phyloP scores from a whole-genome alignment of 2,888 invertebrate genomes.

The Caenorhabditis sp. region DNA sequence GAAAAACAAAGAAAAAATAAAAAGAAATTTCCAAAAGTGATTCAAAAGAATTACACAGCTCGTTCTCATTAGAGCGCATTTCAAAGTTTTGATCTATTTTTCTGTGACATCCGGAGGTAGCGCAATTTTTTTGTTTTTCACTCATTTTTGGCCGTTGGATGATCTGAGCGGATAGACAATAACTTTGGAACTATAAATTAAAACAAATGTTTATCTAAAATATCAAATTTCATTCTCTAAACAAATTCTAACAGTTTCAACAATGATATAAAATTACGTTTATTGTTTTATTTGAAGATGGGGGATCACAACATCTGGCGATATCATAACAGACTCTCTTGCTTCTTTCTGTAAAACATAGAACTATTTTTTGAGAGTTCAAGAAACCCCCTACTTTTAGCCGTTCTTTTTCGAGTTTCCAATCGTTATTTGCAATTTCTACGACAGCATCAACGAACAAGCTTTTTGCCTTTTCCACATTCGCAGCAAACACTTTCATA shows the following conservation, averaged over 20 bases:
- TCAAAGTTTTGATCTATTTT: too few species aligned
- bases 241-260: background rate
- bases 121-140: too few species aligned
- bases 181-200: too few species aligned
- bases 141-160: too few species aligned
- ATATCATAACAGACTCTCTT: constrained; percentile 52
- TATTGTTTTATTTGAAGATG: constrained; percentile 14
- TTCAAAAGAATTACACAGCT: too few species aligned
- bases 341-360: constrained; percentile 40
- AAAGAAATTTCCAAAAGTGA: too few species aligned
- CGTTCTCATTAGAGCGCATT: too few species aligned
- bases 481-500: constrained; percentile 52
- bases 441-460: constrained; percentile 51
- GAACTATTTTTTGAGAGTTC: background rate
- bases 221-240: background rate
- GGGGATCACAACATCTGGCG: constrained; percentile 44
- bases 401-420: constrained; percentile 36
- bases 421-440: constrained; percentile 50
- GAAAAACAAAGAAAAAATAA: too few species aligned
- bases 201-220: background rate
- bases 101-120: too few species aligned
- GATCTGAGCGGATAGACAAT: too few species aligned
- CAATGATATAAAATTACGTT: background rate
- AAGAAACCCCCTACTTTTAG: constrained; percentile 16
- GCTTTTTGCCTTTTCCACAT: constrained; percentile 52